Evolutionary conservation across 2,888 invertebrate species (phyloP).

Genomic region (Ephialtes manifestator): DNA sequence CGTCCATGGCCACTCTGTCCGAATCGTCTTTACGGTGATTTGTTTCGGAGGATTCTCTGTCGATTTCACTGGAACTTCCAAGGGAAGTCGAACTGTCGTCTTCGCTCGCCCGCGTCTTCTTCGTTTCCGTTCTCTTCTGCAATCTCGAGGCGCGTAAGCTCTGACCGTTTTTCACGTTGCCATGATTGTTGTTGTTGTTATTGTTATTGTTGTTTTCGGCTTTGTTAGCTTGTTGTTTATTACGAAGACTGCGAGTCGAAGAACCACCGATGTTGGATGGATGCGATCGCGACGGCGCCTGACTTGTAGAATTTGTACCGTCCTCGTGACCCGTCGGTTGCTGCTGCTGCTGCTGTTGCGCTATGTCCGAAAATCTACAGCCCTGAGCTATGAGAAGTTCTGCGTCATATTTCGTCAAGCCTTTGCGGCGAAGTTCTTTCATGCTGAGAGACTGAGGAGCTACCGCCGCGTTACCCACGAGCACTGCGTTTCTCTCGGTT

Average conservation of each 20-base stretch:
- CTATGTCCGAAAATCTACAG: conserved; percentile 90
- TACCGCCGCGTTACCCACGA: conserved; percentile 84
- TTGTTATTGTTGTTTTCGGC: conserved; percentile 70
- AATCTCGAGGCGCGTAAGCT: conserved; percentile 84
- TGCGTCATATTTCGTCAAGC: conserved; percentile 95
- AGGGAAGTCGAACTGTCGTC: conserved; percentile 74
- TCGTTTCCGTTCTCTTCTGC: conserved; percentile 82
- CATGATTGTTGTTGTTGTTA: conserved; percentile 66
- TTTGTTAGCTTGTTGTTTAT: conserved; percentile 80
- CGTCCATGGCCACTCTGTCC: conserved; percentile 76
- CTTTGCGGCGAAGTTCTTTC: conserved; percentile 94
- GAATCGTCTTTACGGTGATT: conserved; percentile 81
- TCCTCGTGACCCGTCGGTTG: conserved; percentile 79
- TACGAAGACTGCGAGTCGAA: conserved; percentile 82
- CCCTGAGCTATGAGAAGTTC: conserved; percentile 94
- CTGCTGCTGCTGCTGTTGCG: conserved; percentile 77
- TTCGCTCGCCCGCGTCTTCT: conserved; percentile 76
- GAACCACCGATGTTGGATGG: conserved; percentile 76
- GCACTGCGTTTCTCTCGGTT: conserved; percentile 81
- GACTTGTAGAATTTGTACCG: conserved; percentile 61
- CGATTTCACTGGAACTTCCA: conserved; percentile 66
- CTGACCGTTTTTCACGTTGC: conserved; percentile 77
- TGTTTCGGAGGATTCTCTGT: conserved; percentile 74
- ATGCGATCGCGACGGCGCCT: conserved; percentile 76
- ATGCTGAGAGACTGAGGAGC: conserved; percentile 91